These are phyloP conservation scores for Nycticebus coucang DNA, from an alignment of 2,113 vertebrate genomes.

Conservation along the genomic window DNA sequence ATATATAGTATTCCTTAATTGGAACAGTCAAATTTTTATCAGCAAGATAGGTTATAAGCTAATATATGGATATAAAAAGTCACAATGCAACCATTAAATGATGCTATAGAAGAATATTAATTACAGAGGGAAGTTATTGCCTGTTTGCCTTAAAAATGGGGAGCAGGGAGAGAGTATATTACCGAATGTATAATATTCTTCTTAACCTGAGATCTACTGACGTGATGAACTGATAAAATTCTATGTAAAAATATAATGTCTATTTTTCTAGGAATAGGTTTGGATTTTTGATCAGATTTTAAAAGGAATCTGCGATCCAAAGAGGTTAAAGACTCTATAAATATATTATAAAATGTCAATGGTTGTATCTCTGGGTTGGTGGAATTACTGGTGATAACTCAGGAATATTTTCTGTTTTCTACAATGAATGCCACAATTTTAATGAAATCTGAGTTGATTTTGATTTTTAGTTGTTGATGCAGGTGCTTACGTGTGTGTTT, in stretches of 20 bases:
- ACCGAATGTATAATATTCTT: not conserved
- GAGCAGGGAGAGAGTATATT: not conserved
- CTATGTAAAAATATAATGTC: not conserved
- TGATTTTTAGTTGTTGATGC: not conserved
- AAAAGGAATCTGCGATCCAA: not conserved
- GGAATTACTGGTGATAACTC: not conserved
- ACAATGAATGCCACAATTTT: not conserved
- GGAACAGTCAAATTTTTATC: not conserved
- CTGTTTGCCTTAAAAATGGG: constrained; percentile 5
- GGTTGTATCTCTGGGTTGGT: not conserved
- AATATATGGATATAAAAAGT: not conserved
- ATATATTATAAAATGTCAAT: not conserved
- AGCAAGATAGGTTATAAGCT: not conserved
- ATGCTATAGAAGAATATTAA: not conserved
- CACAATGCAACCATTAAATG: not conserved
- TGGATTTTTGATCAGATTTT: not conserved
- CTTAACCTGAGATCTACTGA: not conserved
- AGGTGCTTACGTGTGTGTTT: not conserved
- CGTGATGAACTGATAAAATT: not conserved
- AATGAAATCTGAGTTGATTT: not conserved
- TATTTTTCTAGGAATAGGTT: not conserved
- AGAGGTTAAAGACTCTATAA: constrained; percentile 3
- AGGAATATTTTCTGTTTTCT: constrained; percentile 8
- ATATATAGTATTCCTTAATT: not conserved
- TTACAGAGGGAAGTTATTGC: not conserved